These are phyloP conservation scores for Nothocercus julius DNA, from an alignment of 2,113 vertebrate species.

Conservation along the genomic window DNA sequence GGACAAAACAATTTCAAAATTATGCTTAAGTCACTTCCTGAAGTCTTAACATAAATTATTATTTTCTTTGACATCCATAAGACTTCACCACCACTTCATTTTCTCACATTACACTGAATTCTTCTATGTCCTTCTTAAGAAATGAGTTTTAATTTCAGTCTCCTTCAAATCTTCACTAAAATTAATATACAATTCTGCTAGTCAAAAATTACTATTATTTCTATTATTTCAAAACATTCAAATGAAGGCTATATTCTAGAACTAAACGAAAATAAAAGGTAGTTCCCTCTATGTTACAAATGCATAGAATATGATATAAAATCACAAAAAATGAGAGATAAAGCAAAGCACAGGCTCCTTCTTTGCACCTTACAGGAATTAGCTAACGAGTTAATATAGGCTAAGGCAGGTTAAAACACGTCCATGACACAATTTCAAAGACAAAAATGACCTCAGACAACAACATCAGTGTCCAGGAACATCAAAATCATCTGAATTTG, in stretches of 20 bases:
- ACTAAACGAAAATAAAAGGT: neutral
- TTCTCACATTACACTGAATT: neutral
- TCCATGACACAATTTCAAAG: neutral
- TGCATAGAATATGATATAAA: neutral
- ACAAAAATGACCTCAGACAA: neutral
- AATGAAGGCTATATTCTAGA: neutral
- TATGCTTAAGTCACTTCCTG: neutral
- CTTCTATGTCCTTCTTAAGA: neutral
- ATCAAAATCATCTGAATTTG: neutral
- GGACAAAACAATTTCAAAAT: neutral
- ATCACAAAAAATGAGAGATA: neutral
- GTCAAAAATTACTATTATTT: neutral
- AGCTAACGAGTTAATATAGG: neutral
- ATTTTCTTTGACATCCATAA: neutral
- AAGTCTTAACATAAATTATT: neutral
- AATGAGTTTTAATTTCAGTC: neutral
- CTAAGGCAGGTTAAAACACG: neutral
- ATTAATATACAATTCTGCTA: neutral
- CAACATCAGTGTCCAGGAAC: fast-evolving
- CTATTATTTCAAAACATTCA: neutral
- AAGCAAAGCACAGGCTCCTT: neutral
- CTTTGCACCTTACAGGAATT: neutral
- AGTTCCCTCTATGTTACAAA: neutral
- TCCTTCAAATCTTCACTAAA: neutral
- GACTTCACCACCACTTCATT: neutral